Evolutionary conservation across 1,140 invertebrate species (phyloP).

Genomic region (Drosophila watanabei): DNA sequence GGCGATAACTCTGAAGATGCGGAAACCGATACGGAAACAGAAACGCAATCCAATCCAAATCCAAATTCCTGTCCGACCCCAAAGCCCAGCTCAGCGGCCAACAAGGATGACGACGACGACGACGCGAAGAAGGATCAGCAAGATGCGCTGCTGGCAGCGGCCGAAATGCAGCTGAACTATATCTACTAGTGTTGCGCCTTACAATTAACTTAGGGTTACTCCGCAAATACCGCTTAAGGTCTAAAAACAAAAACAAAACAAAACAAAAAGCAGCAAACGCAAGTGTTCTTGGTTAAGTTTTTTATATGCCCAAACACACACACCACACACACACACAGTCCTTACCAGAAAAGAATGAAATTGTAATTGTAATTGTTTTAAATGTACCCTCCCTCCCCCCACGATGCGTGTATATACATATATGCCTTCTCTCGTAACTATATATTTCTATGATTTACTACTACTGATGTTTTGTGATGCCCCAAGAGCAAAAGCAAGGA

Average conservation of each 20-base stretch:
- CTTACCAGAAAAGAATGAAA: constrained; percentile 14
- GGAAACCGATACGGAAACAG: constrained; percentile 31
- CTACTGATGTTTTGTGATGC: constrained; percentile 51
- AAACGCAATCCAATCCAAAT: constrained; percentile 38
- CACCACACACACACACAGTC: constrained; percentile 55
- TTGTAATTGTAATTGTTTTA: constrained; percentile 35
- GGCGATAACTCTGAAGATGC: constrained; percentile 29
- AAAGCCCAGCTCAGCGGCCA: background rate
- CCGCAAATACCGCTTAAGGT: constrained; percentile 42
- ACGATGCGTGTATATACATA: constrained; percentile 47
- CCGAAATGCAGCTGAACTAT: constrained; percentile 54
- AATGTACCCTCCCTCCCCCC: constrained; percentile 13
- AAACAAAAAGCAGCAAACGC: constrained; percentile 15
- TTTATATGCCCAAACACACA: constrained; percentile 32
- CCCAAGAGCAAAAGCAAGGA: constrained; percentile 42
- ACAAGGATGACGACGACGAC: constrained; percentile 1
- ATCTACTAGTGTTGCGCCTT: constrained; percentile 63
- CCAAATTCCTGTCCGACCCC: constrained; percentile 15
- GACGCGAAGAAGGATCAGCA: constrained; percentile 33
- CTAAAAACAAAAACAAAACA: background rate
- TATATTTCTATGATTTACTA: constrained; percentile 44
- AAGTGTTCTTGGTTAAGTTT: constrained; percentile 63
- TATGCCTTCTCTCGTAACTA: constrained; percentile 35
- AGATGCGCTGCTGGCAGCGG: constrained; percentile 73
- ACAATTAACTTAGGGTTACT: constrained; percentile 60